Conservation (phyloP, 2,113 vertebrate genomes). For the Benitochromis conjunctus region DNA sequence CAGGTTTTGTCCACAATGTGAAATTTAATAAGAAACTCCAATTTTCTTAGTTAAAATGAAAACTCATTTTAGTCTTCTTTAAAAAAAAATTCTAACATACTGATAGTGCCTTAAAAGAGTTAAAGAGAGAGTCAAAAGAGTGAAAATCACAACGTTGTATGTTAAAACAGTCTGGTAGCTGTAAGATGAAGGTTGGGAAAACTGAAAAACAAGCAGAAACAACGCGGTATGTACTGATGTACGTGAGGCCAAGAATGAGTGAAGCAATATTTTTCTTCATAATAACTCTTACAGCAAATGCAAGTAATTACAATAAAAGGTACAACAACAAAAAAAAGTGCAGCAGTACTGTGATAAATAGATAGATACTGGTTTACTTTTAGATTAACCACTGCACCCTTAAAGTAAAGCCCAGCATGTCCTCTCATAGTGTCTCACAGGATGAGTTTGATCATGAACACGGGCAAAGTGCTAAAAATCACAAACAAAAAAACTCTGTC, state of each 20-base stretch:
- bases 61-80: not conserved
- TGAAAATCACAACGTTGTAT: rapidly evolving
- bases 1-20: not conserved
- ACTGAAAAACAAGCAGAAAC: not conserved
- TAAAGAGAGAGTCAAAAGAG: not conserved
- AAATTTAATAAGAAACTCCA: not conserved
- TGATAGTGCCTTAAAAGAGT: rapidly evolving
- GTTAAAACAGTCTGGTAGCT: not conserved
- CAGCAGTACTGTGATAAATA: not conserved
- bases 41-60: not conserved
- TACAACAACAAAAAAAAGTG: not conserved
- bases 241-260: not conserved
- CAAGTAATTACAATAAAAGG: not conserved
- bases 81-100: rapidly evolving
- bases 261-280: not conserved
- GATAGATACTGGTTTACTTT: not conserved
- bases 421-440: too few relatives aligned
- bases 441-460: not conserved
- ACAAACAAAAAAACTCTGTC: not conserved
- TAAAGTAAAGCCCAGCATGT: not conserved
- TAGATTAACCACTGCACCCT: not conserved
- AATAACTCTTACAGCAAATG: not conserved
- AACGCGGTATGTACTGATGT: not conserved
- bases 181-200: not conserved
- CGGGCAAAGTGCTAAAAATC: not conserved